Evolutionary conservation across 2,113 vertebrate genomes (phyloP).

Genomic region (Forbesichthys papilliferus): DNA sequence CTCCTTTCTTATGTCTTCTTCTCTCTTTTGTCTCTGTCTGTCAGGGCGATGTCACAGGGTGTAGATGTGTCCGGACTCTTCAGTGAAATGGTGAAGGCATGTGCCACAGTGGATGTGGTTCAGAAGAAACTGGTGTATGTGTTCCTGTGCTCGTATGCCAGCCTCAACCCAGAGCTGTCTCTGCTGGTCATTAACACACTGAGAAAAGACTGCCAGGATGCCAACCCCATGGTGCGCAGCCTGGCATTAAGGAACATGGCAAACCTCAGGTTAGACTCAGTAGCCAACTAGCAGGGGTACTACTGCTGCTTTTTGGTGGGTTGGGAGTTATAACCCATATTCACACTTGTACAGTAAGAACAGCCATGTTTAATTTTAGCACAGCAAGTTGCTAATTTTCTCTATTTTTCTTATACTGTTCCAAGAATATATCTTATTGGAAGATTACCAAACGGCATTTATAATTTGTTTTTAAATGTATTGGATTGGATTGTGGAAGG

Average conservation of each 20-base stretch:
- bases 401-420: too few species aligned
- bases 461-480: too few species aligned
- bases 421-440: too few species aligned
- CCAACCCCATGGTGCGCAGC: constrained; percentile 92
- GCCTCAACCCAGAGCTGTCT: constrained; percentile 87
- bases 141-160: constrained; percentile 90
- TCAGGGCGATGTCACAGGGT: constrained; percentile 90
- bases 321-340: too few species aligned
- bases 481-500: too few species aligned
- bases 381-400: too few species aligned
- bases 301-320: too few species aligned
- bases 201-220: constrained; percentile 91
- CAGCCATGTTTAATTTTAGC: too few species aligned
- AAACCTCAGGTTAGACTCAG: constrained; percentile 81
- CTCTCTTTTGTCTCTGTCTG: not conserved
- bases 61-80: constrained; percentile 88
- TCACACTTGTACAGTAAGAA: too few species aligned
- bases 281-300: too few species aligned
- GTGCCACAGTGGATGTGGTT: constrained; percentile 87
- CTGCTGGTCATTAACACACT: constrained; percentile 92
- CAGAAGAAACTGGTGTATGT: constrained; percentile 95
- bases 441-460: too few species aligned
- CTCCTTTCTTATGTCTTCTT: not conserved
- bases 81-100: constrained; percentile 95
- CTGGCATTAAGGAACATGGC: constrained; percentile 92